Conservation (phyloP, 2,113 vertebrate species). For the Oxyura jamaicensis region DNA sequence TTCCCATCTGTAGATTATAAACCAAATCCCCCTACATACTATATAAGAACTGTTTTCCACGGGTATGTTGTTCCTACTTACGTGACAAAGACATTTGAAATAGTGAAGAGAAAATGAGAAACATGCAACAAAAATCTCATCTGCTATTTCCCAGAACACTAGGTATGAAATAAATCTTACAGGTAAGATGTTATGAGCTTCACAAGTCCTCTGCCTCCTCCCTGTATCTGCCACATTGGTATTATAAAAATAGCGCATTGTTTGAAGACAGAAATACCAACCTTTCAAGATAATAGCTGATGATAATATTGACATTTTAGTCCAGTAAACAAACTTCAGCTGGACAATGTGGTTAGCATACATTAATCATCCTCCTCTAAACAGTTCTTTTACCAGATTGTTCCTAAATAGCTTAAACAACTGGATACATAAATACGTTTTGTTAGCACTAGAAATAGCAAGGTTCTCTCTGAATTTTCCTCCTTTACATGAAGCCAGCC, state of each 20-base stretch:
- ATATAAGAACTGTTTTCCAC: not conserved
- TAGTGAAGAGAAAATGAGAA: not conserved
- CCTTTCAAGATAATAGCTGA: not conserved
- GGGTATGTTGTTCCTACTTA: not conserved
- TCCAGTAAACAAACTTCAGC: not conserved
- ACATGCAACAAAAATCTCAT: not conserved
- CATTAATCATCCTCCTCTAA: not conserved
- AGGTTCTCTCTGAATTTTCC: not conserved
- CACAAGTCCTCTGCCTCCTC: not conserved
- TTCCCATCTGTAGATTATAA: not conserved
- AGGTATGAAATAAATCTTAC: not conserved
- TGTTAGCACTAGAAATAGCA: not conserved
- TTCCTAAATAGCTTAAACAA: not conserved
- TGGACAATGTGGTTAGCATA: not conserved
- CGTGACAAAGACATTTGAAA: not conserved
- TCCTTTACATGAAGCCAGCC: not conserved
- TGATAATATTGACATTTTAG: constrained; percentile 31
- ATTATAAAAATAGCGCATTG: not conserved
- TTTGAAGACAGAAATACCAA: not conserved
- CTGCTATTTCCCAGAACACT: not conserved
- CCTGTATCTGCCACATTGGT: not conserved
- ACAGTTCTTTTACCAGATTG: not conserved
- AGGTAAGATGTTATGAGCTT: not conserved
- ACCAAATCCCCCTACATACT: not conserved
- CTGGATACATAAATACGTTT: not conserved